Evolutionary conservation across 2,888 invertebrate species (phyloP).

Genomic region (Synanthedon tipuliformis): DNA sequence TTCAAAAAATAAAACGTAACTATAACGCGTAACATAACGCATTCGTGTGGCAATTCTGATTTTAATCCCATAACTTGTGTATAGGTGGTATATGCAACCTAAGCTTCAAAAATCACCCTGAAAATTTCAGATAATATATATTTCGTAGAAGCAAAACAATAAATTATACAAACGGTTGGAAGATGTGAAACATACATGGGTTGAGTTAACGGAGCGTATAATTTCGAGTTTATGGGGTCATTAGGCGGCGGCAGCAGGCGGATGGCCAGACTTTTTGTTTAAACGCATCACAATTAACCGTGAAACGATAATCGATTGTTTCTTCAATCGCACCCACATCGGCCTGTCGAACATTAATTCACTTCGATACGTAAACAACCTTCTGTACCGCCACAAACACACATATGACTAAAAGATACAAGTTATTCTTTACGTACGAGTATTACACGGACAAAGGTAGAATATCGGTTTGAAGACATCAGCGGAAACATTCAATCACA

Average conservation of each 20-base stretch:
- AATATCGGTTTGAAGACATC: slow-evolving; percentile 20
- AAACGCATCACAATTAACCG: slow-evolving; percentile 51
- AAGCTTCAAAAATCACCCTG: too few species aligned
- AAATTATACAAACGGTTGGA: slow-evolving; percentile 29
- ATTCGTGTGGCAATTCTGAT: too few species aligned
- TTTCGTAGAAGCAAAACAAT: slow-evolving; percentile 2
- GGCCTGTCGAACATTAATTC: slow-evolving; percentile 20
- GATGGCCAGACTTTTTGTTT: slow-evolving; percentile 42
- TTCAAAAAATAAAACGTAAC: too few species aligned
- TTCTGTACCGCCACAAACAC: too few species aligned
- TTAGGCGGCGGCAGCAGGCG: slow-evolving; percentile 44
- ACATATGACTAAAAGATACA: too few species aligned
- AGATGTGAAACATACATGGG: slow-evolving; percentile 2
- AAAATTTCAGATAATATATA: neutral
- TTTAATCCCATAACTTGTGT: too few species aligned
- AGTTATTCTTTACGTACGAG: too few species aligned
- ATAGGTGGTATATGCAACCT: too few species aligned
- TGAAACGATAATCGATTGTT: slow-evolving; percentile 57
- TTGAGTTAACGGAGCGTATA: slow-evolving; percentile 48
- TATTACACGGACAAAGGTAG: neutral
- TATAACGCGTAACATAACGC: too few species aligned
- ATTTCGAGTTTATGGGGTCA: slow-evolving; percentile 58
- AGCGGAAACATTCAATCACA: slow-evolving; percentile 64
- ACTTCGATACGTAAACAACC: too few species aligned
- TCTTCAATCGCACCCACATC: slow-evolving; percentile 30